Evolutionary conservation across 2,888 invertebrate genomes (phyloP).

Genomic region (Stenichneumon culpator): DNA sequence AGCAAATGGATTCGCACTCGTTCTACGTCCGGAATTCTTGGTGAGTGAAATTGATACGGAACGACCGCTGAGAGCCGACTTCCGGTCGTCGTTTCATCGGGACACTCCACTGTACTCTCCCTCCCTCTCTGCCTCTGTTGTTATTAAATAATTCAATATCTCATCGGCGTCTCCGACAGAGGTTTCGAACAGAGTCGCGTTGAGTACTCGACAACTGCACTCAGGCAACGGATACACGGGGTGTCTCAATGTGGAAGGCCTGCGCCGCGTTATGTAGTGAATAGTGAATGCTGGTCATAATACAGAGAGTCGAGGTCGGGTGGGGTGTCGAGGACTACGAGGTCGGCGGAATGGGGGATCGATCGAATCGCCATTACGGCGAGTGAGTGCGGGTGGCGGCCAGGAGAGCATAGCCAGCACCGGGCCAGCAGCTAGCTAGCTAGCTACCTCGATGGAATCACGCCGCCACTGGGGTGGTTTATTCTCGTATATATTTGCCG

Average conservation of each 20-base stretch:
- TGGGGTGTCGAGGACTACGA: constrained; percentile 68
- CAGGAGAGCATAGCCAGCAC: constrained; percentile 34
- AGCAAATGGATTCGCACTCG: constrained; percentile 33
- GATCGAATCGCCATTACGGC: constrained; percentile 84
- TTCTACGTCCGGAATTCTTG: constrained; percentile 38
- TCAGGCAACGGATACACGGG: constrained; percentile 25
- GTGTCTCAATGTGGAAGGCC: constrained; percentile 1
- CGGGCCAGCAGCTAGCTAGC: constrained; percentile 38
- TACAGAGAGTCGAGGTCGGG: constrained; percentile 67
- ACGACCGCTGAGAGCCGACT: constrained; percentile 49
- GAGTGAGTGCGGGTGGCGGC: constrained; percentile 78
- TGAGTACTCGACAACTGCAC: constrained; percentile 28
- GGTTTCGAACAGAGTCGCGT: neutral
- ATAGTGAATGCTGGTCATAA: constrained; percentile 69
- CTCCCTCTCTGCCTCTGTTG: neutral
- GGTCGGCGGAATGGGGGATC: constrained; percentile 76
- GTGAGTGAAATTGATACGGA: constrained; percentile 40
- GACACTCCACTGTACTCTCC: constrained; percentile 5
- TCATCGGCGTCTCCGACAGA: constrained; percentile 3
- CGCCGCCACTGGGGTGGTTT: constrained; percentile 81
- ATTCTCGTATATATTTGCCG: constrained; percentile 83
- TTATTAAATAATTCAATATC: constrained; percentile 5
- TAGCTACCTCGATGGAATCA: constrained; percentile 81
- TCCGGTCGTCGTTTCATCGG: constrained; percentile 59
- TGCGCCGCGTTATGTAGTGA: constrained; percentile 31